Evolutionary conservation across 2,888 invertebrate species (phyloP).

Genomic region (Cosmorhoe ocellata): DNA sequence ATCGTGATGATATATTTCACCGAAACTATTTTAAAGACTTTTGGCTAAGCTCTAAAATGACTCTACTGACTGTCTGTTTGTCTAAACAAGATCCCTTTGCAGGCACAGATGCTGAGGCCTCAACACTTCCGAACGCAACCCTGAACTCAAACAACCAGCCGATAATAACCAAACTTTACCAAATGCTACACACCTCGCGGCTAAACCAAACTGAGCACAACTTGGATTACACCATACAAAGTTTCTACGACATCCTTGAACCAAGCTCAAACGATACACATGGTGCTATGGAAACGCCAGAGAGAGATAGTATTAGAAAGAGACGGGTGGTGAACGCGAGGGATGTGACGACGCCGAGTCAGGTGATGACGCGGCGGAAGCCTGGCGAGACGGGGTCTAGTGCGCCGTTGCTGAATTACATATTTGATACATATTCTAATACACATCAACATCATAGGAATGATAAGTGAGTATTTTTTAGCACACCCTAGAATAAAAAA

Average conservation of each 20-base stretch:
- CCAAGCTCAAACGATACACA: not conserved
- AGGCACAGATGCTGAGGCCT: slow-evolving; percentile 69
- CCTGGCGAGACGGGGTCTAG: slow-evolving; percentile 72
- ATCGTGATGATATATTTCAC: no score
- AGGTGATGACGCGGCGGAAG: slow-evolving; percentile 61
- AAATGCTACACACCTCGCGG: slow-evolving; percentile 64
- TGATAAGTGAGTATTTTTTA: slow-evolving; percentile 59
- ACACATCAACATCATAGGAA: slow-evolving; percentile 73
- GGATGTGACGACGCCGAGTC: slow-evolving; percentile 42
- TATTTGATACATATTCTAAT: slow-evolving; percentile 74
- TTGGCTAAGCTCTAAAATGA: no score
- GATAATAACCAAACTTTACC: slow-evolving; percentile 69
- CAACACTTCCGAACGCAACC: slow-evolving; percentile 53
- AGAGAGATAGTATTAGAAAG: slow-evolving; percentile 47
- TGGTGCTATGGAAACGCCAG: not conserved
- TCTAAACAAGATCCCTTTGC: slow-evolving; percentile 36
- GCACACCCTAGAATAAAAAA: no score
- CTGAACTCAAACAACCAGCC: slow-evolving; percentile 51
- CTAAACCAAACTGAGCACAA: slow-evolving; percentile 54
- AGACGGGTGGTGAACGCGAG: slow-evolving; percentile 60
- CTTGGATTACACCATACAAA: slow-evolving; percentile 55
- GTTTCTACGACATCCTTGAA: slow-evolving; percentile 44
- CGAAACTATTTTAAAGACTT: no score
- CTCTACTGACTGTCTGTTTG: not conserved
- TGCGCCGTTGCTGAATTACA: slow-evolving; percentile 72